Percentiles rank a stretch among this genome's conserved stretches.
Conservation (phyloP, 2,797 vertebrate species). For the Pangasius djambal region DNA sequence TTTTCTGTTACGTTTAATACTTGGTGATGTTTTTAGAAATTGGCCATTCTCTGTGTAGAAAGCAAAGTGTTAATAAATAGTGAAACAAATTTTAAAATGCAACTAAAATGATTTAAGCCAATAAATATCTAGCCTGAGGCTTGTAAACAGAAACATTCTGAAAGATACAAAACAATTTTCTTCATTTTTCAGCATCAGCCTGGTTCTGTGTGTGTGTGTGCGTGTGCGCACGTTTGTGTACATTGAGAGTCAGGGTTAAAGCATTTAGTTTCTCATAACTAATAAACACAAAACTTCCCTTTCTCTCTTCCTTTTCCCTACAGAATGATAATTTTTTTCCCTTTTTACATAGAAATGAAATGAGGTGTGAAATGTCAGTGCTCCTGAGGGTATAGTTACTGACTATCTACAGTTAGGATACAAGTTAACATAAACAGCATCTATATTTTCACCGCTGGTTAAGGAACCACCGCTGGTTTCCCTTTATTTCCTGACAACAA, state of each 20-base stretch:
- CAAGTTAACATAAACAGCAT: neutral
- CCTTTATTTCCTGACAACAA: neutral
- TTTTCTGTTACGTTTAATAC: neutral
- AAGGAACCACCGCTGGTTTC: neutral
- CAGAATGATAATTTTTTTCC: neutral
- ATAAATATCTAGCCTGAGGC: neutral
- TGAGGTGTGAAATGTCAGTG: neutral
- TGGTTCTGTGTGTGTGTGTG: neutral
- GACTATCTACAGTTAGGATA: neutral
- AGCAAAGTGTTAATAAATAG: neutral
- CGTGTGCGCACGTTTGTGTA: neutral
- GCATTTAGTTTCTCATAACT: neutral
- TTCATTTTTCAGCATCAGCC: neutral
- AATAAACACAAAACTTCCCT: neutral
- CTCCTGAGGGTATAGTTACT: slow-evolving; percentile 9
- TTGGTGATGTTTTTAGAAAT: neutral
- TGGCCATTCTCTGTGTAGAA: neutral
- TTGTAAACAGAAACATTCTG: neutral
- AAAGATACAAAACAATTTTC: neutral
- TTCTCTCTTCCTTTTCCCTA: neutral
- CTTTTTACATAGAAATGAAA: neutral
- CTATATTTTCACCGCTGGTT: neutral
- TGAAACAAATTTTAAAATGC: neutral
- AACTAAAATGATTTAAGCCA: neutral
- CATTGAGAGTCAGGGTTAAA: neutral